Evolutionary conservation across 2,888 invertebrate species (phyloP).

Genomic region (Drosophila planitibia): DNA sequence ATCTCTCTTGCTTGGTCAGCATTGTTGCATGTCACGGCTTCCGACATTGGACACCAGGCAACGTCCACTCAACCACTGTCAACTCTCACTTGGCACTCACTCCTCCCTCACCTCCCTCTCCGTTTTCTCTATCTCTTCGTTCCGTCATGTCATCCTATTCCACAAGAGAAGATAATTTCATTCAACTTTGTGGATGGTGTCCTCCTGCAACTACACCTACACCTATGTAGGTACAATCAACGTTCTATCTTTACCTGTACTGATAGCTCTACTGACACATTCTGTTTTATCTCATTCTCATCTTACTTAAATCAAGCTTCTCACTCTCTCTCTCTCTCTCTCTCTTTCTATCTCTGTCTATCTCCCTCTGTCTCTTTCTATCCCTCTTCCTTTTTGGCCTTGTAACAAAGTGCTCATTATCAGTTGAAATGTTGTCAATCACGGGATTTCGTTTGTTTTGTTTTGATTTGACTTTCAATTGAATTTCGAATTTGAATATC

Average conservation of each 20-base stretch:
- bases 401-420: constrained; percentile 70
- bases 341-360: constrained; percentile 5
- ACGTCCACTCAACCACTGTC: constrained; percentile 33
- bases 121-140: not conserved
- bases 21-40: constrained; percentile 64
- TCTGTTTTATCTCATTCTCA: constrained; percentile 24
- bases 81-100: constrained; percentile 32
- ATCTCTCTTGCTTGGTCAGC: constrained; percentile 59
- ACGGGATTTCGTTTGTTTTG: constrained; percentile 71
- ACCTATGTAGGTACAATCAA: constrained; percentile 9
- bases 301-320: not conserved
- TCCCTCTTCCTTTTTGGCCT: constrained; percentile 13
- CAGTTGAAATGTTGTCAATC: constrained; percentile 81
- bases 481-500: constrained; percentile 75
- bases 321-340: constrained; percentile 9
- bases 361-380: constrained; percentile 3
- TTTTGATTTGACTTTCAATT: constrained; percentile 79
- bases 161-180: constrained; percentile 62
- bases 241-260: constrained; percentile 8
- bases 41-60: constrained; percentile 63
- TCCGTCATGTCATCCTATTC: constrained; percentile 18
- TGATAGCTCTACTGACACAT: constrained; percentile 48
- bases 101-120: constrained; percentile 9
- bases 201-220: constrained; percentile 5
- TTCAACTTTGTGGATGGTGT: constrained; percentile 47